Evolutionary conservation across 2,113 vertebrate species (phyloP).

Genomic region (Ginglymostoma cirratum): DNA sequence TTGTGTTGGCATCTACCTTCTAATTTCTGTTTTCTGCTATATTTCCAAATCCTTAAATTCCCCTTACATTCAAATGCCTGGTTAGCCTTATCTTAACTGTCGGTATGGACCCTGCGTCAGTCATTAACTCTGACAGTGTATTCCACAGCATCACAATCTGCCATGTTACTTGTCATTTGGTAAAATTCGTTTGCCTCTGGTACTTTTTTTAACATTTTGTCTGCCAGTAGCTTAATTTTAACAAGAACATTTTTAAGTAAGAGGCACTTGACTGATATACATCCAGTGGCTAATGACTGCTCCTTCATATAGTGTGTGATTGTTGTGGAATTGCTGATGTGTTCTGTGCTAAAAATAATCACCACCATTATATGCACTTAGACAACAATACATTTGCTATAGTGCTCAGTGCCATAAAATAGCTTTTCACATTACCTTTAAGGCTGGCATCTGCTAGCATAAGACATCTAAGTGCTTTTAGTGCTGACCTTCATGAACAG

Average conservation of each 20-base stretch:
- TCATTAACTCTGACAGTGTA: not conserved
- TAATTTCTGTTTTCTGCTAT: not conserved
- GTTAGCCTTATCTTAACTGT: not conserved
- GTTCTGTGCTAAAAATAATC: constrained; percentile 28
- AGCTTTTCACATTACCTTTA: constrained; percentile 20
- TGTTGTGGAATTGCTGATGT: constrained; percentile 1
- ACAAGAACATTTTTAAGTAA: constrained; percentile 22
- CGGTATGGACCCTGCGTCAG: not conserved
- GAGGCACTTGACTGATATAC: constrained; percentile 25
- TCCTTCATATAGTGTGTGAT: not conserved
- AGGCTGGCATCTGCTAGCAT: not conserved
- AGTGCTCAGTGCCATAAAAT: not conserved
- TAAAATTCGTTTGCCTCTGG: not conserved
- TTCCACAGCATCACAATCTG: not conserved
- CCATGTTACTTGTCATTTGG: not conserved
- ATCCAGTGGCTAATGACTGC: constrained; percentile 20
- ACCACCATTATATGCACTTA: not conserved
- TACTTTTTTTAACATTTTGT: not conserved
- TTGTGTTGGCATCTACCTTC: not conserved
- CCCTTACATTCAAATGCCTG: not conserved
- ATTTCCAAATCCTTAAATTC: not conserved
- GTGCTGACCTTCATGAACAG: not conserved
- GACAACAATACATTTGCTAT: not conserved
- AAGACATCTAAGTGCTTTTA: not conserved
- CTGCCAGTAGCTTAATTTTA: constrained; percentile 1